Conservation (phyloP, 2,888 invertebrate species). For the Metacarcinus magister region DNA sequence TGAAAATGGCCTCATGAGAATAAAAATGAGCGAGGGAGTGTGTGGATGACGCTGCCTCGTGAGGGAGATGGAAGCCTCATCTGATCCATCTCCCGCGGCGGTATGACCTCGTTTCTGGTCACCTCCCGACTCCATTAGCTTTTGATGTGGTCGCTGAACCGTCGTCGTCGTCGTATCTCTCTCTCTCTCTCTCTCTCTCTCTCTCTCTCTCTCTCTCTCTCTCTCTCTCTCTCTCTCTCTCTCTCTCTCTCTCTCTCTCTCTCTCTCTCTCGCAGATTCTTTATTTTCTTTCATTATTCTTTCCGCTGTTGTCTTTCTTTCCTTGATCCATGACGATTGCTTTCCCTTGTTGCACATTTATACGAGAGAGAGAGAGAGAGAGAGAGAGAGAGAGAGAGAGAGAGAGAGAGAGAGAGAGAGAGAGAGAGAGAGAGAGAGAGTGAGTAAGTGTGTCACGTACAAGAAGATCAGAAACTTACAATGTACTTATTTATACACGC, state of each 20-base stretch:
- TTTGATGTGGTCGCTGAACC: slow-evolving; percentile 14
- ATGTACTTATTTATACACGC: too few species aligned
- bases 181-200: background rate
- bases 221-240: background rate
- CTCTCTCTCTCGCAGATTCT: too few species aligned
- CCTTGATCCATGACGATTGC: background rate
- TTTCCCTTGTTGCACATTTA: background rate
- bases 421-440: background rate
- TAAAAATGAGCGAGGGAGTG: slow-evolving; percentile 26
- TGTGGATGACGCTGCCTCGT: slow-evolving; percentile 26
- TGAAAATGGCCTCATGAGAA: slow-evolving; percentile 4
- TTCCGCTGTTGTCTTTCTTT: background rate
- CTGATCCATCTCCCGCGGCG: slow-evolving; percentile 5
- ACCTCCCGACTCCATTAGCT: slow-evolving; percentile 26
- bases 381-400: slow-evolving; percentile 26
- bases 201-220: background rate
- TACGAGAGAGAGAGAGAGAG: background rate
- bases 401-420: background rate
- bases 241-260: too few species aligned
- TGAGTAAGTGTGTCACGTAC: too few species aligned
- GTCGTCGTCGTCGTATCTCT: background rate
- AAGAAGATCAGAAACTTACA: too few species aligned
- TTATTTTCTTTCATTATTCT: background rate
- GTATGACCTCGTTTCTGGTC: slow-evolving; percentile 26
- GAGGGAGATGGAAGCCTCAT: background rate